phyloP scores from a whole-genome alignment of 2,113 vertebrate species.

The Danio rerio region GRCz12tu NC_133178.1:35134001-35134500 shows the following conservation, averaged over 20 bases:
- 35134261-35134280: constrained; percentile 8
- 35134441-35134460: background rate
- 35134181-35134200: constrained; percentile 79
- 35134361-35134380: no score
- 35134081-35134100: constrained; percentile 37
- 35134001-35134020: no score
- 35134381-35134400: no score
- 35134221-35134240: constrained; percentile 9
- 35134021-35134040: background rate
- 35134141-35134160: constrained; percentile 50
- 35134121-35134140: constrained; percentile 65
- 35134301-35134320: background rate
- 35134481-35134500: background rate
- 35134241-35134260: background rate
- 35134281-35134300: constrained; percentile 22
- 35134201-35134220: constrained; percentile 72
- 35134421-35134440: no score
- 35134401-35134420: no score
- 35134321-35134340: constrained; percentile 8
- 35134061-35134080: background rate
- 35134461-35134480: background rate
- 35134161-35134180: constrained; percentile 51
- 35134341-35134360: no score
- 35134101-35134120: constrained; percentile 58
- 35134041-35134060: background rate